phyloP scores from a whole-genome alignment of 2,888 invertebrate species.

The Hirtodrosophila confusa region DNA sequence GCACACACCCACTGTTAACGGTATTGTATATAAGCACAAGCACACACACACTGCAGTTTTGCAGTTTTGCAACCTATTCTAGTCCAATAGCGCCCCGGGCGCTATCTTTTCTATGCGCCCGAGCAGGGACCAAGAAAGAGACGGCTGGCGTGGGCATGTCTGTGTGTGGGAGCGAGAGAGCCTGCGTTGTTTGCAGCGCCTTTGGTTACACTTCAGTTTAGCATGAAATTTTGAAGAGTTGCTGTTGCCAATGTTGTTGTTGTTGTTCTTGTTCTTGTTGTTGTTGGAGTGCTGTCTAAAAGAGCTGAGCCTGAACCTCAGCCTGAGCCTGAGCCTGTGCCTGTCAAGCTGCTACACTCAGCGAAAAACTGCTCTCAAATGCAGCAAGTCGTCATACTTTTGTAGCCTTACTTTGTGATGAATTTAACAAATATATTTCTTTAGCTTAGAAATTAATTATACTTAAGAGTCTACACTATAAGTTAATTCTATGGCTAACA shows the following conservation, averaged over 20 bases:
- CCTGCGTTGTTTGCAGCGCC: constrained; percentile 78
- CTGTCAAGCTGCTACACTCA: constrained; percentile 23
- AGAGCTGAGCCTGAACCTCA: constrained; percentile 9
- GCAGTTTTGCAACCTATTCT: constrained; percentile 82
- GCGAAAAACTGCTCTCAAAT: too few species aligned
- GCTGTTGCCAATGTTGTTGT: constrained; percentile 55
- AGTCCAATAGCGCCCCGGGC: constrained; percentile 74
- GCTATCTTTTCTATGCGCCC: constrained; percentile 82
- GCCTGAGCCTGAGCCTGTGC: constrained; percentile 13
- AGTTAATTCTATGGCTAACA: too few species aligned
- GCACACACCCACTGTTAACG: constrained; percentile 58
- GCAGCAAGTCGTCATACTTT: too few species aligned
- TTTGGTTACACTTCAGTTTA: constrained; percentile 80
- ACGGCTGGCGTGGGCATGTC: neutral
- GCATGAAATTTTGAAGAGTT: constrained; percentile 78
- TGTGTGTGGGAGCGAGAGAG: constrained; percentile 13
- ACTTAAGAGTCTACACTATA: too few species aligned
- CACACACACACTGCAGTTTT: constrained; percentile 36
- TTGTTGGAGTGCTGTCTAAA: constrained; percentile 32
- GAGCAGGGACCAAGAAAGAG: constrained; percentile 19
- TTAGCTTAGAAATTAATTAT: too few species aligned
- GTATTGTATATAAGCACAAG: constrained; percentile 69
- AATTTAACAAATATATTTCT: too few species aligned
- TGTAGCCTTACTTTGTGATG: too few species aligned
- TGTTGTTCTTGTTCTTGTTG: constrained; percentile 21